Evolutionary conservation across 1,140 invertebrate species (phyloP).

Genomic region (Eueides isabella): DNA sequence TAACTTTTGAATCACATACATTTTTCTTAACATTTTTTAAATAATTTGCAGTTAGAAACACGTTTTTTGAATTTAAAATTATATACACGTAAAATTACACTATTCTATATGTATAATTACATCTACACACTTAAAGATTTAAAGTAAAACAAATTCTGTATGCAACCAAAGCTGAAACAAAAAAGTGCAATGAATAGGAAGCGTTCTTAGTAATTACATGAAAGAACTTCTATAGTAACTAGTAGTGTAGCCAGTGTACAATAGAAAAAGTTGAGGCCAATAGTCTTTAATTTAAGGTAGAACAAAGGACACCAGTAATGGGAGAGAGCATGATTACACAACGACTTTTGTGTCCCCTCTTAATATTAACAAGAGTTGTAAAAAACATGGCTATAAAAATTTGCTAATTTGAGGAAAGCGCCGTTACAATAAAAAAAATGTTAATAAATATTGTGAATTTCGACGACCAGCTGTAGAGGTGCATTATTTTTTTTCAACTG

Average conservation of each 20-base stretch:
- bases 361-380: constrained; percentile 32
- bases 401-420: not conserved
- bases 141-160: not conserved
- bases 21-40: too few relatives aligned
- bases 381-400: not conserved
- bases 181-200: constrained; percentile 41
- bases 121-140: not conserved
- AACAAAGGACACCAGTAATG: constrained; percentile 69
- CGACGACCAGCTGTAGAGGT: too few relatives aligned
- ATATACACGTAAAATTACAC: too few relatives aligned
- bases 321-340: constrained; percentile 61
- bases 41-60: too few relatives aligned
- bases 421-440: not conserved
- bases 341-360: constrained; percentile 47
- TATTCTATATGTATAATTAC: not conserved
- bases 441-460: too few relatives aligned
- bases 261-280: constrained; percentile 65
- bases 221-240: constrained; percentile 50
- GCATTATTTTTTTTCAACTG: too few relatives aligned
- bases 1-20: too few relatives aligned
- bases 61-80: too few relatives aligned
- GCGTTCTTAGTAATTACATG: constrained; percentile 49
- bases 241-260: constrained; percentile 46
- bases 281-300: constrained; percentile 68
- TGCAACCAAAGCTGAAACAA: not conserved